Evolutionary conservation across 2,113 vertebrate genomes (phyloP), one percentile per base, ranked within the genome.

Genomic region (Epinephelus moara): DNA sequence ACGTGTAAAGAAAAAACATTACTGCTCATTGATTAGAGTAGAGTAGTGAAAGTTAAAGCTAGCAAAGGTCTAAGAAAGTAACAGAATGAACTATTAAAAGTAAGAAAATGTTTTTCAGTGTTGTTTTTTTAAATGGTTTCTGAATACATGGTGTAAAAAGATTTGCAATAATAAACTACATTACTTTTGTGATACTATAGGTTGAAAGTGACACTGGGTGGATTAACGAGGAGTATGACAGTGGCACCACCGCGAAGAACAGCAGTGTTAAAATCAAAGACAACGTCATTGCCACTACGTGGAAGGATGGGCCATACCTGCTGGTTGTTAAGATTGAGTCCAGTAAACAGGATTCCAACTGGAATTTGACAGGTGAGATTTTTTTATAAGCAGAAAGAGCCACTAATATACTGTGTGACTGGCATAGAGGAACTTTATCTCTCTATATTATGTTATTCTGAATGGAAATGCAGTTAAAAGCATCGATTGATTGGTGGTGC

Each of bases 221-320:
- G 89, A 78, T 94, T 4, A 68, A 52, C 0, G 93, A 88, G 8
- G 95, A 95, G 73, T 90, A 78, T 11, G 83, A 92, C 37, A 85
- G 60, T 40, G 68, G 60, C 82, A 76, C 19, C 17, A 56, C 33
- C 55, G 3, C 18, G 7, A 91, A 81, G 57, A 85, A 86, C 45
- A 23, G 55, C 45, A 84, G 74, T 42, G 10, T 79, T 11, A 85
- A 47, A 1, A 21, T 73, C 23, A 78, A 90, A 79, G 75, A 95
- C 63, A 67, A 96, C 62, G 90, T 97, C 72, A 93, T 97, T 37
- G 94, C 95, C 53, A 96, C 94, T 57, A 97, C 97, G 14, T 96
- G 96, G 94, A 96, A 91, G 89, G 96, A 97, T 42, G 97, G 97
- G 1, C 97, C 96, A 17, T 96, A 97, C 74, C 86, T 97, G 62